Evolutionary conservation across 1,140 invertebrate species (phyloP).

Genomic region (Ceratina calcarata): DNA sequence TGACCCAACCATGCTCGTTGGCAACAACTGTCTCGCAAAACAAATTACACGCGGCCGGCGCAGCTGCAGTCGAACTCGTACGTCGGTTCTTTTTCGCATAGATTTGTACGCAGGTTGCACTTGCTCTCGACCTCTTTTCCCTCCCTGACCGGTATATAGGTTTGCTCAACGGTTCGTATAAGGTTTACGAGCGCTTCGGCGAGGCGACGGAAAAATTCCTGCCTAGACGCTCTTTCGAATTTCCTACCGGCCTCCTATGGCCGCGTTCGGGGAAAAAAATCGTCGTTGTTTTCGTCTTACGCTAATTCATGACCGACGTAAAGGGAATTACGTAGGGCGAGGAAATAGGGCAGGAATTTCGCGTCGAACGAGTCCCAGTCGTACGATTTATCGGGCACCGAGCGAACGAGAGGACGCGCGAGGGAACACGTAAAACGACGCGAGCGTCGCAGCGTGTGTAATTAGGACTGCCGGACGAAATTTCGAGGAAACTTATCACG

Average conservation of each 20-base stretch:
- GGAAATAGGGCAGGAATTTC: constrained; percentile 30
- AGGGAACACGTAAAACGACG: constrained; percentile 10
- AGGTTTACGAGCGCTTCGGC: constrained; percentile 59
- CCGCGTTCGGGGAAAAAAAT: not conserved
- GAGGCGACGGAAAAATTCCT: constrained; percentile 56
- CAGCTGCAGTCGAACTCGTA: constrained; percentile 24
- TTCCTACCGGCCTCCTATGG: too few species aligned
- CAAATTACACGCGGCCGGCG: constrained; percentile 46
- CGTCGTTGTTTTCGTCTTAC: constrained; percentile 15
- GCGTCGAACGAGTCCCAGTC: constrained; percentile 38
- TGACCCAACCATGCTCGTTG: constrained; percentile 3
- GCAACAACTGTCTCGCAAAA: constrained; percentile 23
- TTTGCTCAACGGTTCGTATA: constrained; percentile 64
- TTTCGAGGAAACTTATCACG: too few species aligned
- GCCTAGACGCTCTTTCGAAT: constrained; percentile 42
- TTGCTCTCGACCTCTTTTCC: constrained; percentile 4
- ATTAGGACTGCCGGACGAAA: too few species aligned
- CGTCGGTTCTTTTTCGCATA: constrained; percentile 21
- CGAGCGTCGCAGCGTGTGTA: not conserved
- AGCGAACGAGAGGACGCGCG: constrained; percentile 1
- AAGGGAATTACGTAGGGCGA: constrained; percentile 20
- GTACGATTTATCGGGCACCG: constrained; percentile 31
- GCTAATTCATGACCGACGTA: constrained; percentile 36
- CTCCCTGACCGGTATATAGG: constrained; percentile 37
- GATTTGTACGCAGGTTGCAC: not conserved